phyloP scores from a whole-genome alignment of 2,888 invertebrate species.

The Poecilobothrus nobilitatus region DNA sequence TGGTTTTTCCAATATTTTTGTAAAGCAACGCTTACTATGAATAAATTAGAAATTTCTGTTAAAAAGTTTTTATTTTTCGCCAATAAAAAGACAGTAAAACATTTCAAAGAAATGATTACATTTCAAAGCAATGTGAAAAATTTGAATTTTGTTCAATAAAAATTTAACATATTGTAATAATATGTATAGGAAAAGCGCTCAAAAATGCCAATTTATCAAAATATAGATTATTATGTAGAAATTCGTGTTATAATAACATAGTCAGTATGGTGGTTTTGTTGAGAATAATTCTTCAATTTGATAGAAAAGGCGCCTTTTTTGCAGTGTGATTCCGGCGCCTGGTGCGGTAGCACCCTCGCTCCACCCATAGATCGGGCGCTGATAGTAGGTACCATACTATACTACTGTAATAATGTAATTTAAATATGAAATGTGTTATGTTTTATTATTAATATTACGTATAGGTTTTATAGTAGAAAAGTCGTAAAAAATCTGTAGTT shows the following conservation, averaged over 20 bases:
- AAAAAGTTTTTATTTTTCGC: conserved; percentile 7
- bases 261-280: conserved; percentile 7
- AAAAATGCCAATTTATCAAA: conserved; percentile 7
- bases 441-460: too few species aligned
- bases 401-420: too few species aligned
- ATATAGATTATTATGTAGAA: conserved; percentile 7
- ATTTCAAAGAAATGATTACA: not conserved
- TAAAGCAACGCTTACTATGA: conserved; percentile 10
- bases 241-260: conserved; percentile 7
- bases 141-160: conserved; percentile 8
- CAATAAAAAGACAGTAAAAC: conserved; percentile 12
- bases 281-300: conserved; percentile 8
- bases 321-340: not conserved
- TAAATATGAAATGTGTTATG: too few species aligned
- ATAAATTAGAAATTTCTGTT: conserved; percentile 9
- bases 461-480: too few species aligned
- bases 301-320: conserved; percentile 7
- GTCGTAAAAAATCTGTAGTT: too few species aligned
- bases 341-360: not conserved
- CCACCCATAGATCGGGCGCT: not conserved
- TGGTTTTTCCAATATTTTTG: conserved; percentile 9
- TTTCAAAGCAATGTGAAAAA: conserved; percentile 7
- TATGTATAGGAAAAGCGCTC: conserved; percentile 6
- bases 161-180: conserved; percentile 7
- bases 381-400: too few species aligned